phyloP scores from a whole-genome alignment of 1,140 invertebrate species.

The Glossosoma conforme region DNA sequence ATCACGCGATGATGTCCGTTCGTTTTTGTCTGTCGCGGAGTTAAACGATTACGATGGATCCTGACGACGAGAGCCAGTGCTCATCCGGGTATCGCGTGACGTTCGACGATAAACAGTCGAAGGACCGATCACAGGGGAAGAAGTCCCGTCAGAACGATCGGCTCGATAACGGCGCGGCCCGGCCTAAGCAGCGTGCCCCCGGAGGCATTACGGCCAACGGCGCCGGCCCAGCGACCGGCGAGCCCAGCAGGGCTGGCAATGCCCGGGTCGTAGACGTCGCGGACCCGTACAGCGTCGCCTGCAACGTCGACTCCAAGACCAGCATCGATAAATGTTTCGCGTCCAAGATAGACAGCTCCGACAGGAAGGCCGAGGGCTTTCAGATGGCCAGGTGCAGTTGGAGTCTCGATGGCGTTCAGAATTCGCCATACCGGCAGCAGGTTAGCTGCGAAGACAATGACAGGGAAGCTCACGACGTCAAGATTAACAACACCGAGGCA shows the following conservation, averaged over 20 bases:
- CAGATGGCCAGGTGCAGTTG: conserved; percentile 11
- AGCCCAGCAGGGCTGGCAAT: background rate
- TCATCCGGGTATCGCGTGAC: conserved; percentile 6
- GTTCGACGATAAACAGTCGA: conserved; percentile 8
- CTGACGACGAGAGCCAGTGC: conserved; percentile 7
- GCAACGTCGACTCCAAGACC: conserved; percentile 20
- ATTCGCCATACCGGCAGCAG: background rate
- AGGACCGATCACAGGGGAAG: conserved; percentile 12
- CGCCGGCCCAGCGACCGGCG: conserved; percentile 6
- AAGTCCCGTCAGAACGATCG: conserved; percentile 11
- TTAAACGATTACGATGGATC: conserved; percentile 12
- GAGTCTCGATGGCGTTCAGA: conserved; percentile 3
- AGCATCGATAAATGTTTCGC: conserved; percentile 14
- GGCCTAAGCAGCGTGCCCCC: conserved; percentile 16
- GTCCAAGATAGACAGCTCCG: conserved; percentile 8
- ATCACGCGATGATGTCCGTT: no score
- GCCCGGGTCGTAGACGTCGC: conserved; percentile 1
- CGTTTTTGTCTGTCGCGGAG: no score
- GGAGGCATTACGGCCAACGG: conserved; percentile 16
- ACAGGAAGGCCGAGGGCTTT: conserved; percentile 6
- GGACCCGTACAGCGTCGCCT: conserved; percentile 19
- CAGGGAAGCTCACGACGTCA: conserved; percentile 3
- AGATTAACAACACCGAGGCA: conserved; percentile 23
- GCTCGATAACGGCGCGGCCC: background rate
- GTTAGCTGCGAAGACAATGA: conserved; percentile 9